Evolutionary conservation across 1,140 invertebrate genomes (phyloP).

Genomic region (Drosophila orosa): DNA sequence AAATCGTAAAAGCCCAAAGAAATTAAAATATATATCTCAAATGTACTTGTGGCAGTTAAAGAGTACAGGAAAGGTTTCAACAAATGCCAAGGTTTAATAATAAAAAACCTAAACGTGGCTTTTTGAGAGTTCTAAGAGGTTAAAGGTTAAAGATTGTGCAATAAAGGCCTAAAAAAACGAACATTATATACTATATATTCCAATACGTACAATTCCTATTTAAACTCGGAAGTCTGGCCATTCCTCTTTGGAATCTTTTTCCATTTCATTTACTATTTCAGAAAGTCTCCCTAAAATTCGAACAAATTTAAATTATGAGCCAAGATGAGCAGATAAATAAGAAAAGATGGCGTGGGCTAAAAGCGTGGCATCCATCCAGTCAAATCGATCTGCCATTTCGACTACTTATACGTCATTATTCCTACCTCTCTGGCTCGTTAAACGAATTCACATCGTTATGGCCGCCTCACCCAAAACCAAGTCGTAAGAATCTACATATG

Average conservation of each 20-base stretch:
- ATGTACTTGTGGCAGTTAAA: slow-evolving; percentile 30
- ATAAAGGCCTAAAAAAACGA: neutral
- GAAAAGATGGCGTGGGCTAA: slow-evolving; percentile 13
- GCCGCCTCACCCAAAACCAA: slow-evolving; percentile 35
- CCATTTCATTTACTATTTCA: neutral
- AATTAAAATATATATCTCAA: slow-evolving; percentile 65
- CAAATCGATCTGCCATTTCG: slow-evolving; percentile 32
- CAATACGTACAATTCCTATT: no score
- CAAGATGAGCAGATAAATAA: slow-evolving; percentile 10
- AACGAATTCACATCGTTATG: slow-evolving; percentile 31
- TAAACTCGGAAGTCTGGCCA: neutral
- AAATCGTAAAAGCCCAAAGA: slow-evolving; percentile 55
- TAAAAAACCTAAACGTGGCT: neutral
- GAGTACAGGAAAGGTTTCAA: neutral
- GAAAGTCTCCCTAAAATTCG: neutral
- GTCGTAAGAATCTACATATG: slow-evolving; percentile 15
- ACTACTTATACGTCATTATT: slow-evolving; percentile 38
- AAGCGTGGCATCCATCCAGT: slow-evolving; percentile 27
- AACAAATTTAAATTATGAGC: slow-evolving; percentile 14
- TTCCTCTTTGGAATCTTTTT: neutral
- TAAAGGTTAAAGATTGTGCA: neutral
- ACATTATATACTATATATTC: no score
- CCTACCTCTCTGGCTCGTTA: slow-evolving; percentile 4
- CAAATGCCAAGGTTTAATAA: slow-evolving; percentile 28
- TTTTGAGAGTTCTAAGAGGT: neutral